These are phyloP conservation scores for Idris sp. DNA, from an alignment of 1,140 invertebrate genomes.

Conservation along the genomic window DNA sequence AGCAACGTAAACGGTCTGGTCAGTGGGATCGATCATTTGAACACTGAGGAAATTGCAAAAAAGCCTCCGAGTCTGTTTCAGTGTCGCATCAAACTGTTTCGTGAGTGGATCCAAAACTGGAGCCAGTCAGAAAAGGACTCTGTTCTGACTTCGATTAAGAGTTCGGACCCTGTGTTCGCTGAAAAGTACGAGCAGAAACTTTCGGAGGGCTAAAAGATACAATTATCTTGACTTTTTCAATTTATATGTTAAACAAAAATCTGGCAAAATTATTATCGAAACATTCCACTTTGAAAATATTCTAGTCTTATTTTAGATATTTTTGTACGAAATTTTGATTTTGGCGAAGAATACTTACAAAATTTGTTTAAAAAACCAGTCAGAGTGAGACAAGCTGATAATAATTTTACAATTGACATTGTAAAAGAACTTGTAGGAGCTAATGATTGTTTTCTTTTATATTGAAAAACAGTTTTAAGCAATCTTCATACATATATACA, in stretches of 20 bases:
- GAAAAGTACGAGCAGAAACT: constrained; percentile 83
- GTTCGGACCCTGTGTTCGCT: constrained; percentile 84
- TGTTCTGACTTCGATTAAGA: constrained; percentile 83
- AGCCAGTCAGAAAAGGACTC: constrained; percentile 84
- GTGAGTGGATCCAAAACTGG: constrained; percentile 92
- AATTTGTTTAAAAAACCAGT: neutral
- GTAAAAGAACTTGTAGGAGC: no score
- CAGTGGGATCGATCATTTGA: constrained; percentile 82
- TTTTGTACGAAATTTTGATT: no score
- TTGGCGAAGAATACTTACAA: constrained; percentile 1
- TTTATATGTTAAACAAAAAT: no score
- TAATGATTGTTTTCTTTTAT: no score
- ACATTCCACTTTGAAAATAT: no score
- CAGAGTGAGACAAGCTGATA: no score
- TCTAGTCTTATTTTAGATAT: no score
- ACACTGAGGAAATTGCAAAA: constrained; percentile 78
- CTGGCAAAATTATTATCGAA: no score
- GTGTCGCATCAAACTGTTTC: constrained; percentile 92
- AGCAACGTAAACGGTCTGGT: constrained; percentile 85
- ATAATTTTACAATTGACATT: no score
- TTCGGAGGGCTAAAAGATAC: constrained; percentile 65
- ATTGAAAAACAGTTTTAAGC: no score
- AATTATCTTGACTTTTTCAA: no score
- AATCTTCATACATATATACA: neutral
- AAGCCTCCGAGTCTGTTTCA: constrained; percentile 92